A percentile compares a stretch with the other conserved stretches of the same genome.
phyloP scores from a whole-genome alignment of 2,113 vertebrate species.

The Otis tarda region DNA sequence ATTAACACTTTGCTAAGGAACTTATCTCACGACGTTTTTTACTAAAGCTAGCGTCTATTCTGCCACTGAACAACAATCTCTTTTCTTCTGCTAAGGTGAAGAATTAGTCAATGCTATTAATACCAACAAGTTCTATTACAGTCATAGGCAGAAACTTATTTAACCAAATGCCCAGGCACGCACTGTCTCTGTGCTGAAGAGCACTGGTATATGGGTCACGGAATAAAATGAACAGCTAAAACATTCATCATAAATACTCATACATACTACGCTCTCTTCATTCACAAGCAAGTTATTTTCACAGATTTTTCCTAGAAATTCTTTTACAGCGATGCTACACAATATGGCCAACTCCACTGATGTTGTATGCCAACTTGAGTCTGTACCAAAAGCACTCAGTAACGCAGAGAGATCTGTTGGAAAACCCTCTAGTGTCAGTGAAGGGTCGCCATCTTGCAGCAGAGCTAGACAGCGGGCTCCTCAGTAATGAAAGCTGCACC shows the following conservation, averaged over 20 bases:
- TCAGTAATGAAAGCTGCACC: not conserved
- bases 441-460: not conserved
- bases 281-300: not conserved
- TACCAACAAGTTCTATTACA: not conserved
- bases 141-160: not conserved
- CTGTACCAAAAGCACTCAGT: not conserved
- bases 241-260: not conserved
- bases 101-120: not conserved
- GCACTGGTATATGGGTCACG: not conserved
- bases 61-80: not conserved
- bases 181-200: not conserved
- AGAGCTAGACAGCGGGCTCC: not conserved
- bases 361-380: rapidly evolving
- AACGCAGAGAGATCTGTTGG: not conserved
- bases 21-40: not conserved
- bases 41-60: not conserved
- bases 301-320: not conserved
- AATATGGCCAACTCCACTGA: not conserved
- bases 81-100: not conserved
- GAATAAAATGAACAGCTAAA: not conserved
- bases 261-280: not conserved
- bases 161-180: not conserved
- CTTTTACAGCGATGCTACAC: not conserved
- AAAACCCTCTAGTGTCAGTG: not conserved
- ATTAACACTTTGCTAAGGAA: not conserved